Conservation (phyloP, 2,113 vertebrate genomes). For the Coptodon bakossiorum region DNA sequence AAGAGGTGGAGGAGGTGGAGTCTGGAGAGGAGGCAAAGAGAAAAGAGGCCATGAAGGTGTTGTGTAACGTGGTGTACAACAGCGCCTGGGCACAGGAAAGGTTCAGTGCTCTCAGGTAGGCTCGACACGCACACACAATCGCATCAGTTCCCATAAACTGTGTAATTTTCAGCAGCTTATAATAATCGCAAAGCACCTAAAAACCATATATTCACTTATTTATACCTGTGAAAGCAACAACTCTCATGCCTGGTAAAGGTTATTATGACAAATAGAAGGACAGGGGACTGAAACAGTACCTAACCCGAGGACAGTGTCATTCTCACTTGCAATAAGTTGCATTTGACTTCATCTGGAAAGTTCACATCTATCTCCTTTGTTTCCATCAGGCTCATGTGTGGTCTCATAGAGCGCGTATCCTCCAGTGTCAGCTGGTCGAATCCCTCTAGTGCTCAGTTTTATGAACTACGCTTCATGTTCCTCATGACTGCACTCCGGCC, state of each 20-base stretch:
- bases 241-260: background rate
- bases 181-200: background rate
- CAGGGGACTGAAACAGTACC: background rate
- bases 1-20: conserved; percentile 33
- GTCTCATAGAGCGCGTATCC: conserved; percentile 59
- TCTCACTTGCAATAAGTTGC: background rate
- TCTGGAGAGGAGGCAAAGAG: conserved; percentile 39
- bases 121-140: background rate
- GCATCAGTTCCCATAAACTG: background rate
- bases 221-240: background rate
- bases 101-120: conserved; percentile 63
- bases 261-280: background rate
- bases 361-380: background rate
- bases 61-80: conserved; percentile 72
- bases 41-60: conserved; percentile 69
- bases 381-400: conserved; percentile 57
- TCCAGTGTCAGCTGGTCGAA: conserved; percentile 11
- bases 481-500: conserved; percentile 72
- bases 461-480: conserved; percentile 75
- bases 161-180: background rate
- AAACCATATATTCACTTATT: background rate
- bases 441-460: conserved; percentile 69
- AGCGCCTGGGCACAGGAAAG: conserved; percentile 69
- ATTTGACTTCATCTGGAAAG: background rate
- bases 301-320: background rate